A percentile compares a stretch with the other conserved stretches of the same genome.
Evolutionary conservation across 2,888 invertebrate genomes (phyloP).

Genomic region (Apamea monoglypha): DNA sequence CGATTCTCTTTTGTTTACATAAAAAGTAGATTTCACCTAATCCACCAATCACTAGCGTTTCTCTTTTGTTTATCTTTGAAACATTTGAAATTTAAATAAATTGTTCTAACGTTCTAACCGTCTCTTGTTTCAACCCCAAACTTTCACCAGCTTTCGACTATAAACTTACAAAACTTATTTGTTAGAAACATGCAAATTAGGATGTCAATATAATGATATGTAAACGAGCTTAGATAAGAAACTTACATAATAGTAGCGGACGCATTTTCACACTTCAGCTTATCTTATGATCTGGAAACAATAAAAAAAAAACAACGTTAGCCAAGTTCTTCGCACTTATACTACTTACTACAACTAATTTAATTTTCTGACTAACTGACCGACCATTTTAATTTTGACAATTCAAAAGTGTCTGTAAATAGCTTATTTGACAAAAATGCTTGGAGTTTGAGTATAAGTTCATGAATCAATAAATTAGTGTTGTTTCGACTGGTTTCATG

Average conservation of each 20-base stretch:
- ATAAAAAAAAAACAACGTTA: neutral
- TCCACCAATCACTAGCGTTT: neutral
- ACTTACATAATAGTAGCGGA: constrained; percentile 75
- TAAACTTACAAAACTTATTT: neutral
- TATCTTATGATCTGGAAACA: constrained; percentile 50
- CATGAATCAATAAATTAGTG: too few relatives aligned
- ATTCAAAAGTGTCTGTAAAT: too few relatives aligned
- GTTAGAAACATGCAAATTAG: constrained; percentile 24
- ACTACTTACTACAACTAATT: too few relatives aligned
- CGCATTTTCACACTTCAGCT: constrained; percentile 70
- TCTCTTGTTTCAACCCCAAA: constrained; percentile 5
- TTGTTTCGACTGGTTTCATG: too few relatives aligned
- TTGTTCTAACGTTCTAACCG: neutral
- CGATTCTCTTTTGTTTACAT: neutral
- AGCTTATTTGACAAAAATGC: too few relatives aligned
- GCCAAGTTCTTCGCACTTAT: neutral
- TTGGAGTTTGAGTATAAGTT: too few relatives aligned
- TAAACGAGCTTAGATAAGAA: neutral
- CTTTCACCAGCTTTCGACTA: constrained; percentile 44
- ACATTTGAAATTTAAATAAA: constrained; percentile 16
- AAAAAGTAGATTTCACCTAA: neutral
- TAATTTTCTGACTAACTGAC: too few relatives aligned
- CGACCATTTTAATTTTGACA: too few relatives aligned
- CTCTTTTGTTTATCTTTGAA: neutral
- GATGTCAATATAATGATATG: constrained; percentile 20